phyloP scores from a whole-genome alignment of 2,113 vertebrate genomes.

The Pardalotus punctatus region DNA sequence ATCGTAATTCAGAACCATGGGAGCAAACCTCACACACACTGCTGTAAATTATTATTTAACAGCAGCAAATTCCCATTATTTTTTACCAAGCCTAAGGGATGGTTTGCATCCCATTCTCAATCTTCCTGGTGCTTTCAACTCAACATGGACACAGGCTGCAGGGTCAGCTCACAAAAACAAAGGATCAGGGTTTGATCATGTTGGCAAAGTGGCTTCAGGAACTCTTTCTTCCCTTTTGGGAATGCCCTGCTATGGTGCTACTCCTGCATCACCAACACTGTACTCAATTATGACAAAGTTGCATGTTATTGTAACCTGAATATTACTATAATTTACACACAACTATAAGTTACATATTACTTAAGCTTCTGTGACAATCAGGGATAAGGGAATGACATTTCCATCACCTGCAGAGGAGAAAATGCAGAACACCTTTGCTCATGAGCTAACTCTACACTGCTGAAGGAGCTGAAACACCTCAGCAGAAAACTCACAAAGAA shows the following conservation, averaged over 20 bases:
- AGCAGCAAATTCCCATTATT: not conserved
- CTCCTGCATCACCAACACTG: not conserved
- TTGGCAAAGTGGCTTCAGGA: not conserved
- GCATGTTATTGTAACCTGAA: not conserved
- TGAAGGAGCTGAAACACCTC: not conserved
- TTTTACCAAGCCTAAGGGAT: not conserved
- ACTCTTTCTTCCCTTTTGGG: not conserved
- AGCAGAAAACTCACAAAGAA: not conserved
- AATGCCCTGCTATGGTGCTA: not conserved
- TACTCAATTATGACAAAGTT: not conserved
- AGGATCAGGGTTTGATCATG: not conserved
- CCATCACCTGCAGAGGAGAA: not conserved
- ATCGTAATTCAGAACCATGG: accelerated
- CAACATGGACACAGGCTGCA: not conserved
- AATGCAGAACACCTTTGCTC: not conserved
- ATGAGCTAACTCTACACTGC: not conserved
- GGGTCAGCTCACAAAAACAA: not conserved
- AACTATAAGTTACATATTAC: not conserved
- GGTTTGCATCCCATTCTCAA: not conserved
- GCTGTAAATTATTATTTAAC: not conserved
- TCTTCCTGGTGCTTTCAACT: not conserved
- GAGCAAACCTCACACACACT: not conserved
- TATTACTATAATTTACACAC: not conserved
- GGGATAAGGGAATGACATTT: not conserved
- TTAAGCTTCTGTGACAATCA: not conserved